phyloP scores from a whole-genome alignment of 2,797 vertebrate species.

The Margarornis squamiger region DNA sequence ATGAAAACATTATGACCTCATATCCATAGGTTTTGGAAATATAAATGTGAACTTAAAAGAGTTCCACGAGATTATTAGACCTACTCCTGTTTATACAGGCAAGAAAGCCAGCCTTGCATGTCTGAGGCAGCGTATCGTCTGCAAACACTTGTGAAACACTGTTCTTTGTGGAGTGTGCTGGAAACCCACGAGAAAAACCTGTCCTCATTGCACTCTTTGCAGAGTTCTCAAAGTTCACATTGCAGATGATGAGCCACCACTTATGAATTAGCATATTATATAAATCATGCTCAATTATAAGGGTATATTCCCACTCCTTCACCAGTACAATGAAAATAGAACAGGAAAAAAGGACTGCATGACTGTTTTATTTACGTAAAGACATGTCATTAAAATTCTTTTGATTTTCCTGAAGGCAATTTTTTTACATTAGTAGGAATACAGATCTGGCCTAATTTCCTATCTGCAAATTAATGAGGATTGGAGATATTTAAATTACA shows the following conservation, averaged over 20 bases:
- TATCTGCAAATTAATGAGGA: slow-evolving; percentile 66
- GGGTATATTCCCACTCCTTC: slow-evolving; percentile 61
- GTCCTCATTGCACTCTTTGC: neutral
- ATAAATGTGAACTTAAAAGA: neutral
- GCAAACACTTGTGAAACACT: neutral
- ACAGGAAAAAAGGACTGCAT: slow-evolving; percentile 55
- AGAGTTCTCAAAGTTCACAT: slow-evolving; percentile 59
- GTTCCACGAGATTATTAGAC: neutral
- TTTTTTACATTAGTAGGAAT: slow-evolving; percentile 53
- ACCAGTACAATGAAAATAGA: slow-evolving; percentile 64
- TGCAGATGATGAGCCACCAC: slow-evolving; percentile 18
- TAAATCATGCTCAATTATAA: slow-evolving; percentile 49
- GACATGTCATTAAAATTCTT: slow-evolving; percentile 71
- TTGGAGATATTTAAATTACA: slow-evolving; percentile 60
- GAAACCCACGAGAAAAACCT: neutral
- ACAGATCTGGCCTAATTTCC: slow-evolving; percentile 68
- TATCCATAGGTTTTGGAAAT: neutral
- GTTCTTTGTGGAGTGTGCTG: neutral
- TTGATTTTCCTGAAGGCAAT: slow-evolving; percentile 65
- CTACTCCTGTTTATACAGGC: neutral
- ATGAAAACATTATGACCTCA: neutral
- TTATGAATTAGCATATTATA: slow-evolving; percentile 67
- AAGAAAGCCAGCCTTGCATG: neutral
- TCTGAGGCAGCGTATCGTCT: neutral
- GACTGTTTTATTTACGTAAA: slow-evolving; percentile 69